Evolutionary conservation across 2,797 vertebrate genomes (phyloP).

Genomic region (Sebastes itinus): DNA sequence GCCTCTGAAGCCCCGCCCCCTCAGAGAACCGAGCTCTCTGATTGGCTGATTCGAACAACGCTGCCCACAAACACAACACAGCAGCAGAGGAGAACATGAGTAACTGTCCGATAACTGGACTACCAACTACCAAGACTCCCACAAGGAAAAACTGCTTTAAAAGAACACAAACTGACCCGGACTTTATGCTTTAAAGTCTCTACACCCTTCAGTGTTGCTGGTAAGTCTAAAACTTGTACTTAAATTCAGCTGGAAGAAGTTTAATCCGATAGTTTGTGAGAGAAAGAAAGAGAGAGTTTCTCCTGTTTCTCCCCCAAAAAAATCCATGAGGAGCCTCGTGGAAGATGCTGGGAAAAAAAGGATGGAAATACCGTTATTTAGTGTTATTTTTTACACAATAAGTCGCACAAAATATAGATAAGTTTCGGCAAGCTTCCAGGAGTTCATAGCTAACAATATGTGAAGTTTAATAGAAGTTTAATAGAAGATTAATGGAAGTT

Average conservation of each 20-base stretch:
- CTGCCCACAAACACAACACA: slow-evolving; percentile 45
- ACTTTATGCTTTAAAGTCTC: neutral
- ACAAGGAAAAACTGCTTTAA: neutral
- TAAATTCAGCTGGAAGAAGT: neutral
- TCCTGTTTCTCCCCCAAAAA: neutral
- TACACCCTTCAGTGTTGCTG: neutral
- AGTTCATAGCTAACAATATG: neutral
- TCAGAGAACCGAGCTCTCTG: slow-evolving; percentile 20
- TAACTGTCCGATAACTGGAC: neutral
- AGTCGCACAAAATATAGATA: too few species aligned
- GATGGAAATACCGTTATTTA: neutral
- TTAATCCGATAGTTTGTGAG: neutral
- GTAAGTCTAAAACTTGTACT: slow-evolving; percentile 34
- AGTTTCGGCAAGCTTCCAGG: fast-evolving
- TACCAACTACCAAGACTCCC: neutral
- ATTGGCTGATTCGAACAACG: slow-evolving; percentile 83
- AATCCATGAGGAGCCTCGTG: slow-evolving; percentile 55
- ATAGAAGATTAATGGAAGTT: neutral
- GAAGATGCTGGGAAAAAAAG: neutral
- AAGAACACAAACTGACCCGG: fast-evolving
- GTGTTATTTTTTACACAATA: neutral
- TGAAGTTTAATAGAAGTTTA: neutral
- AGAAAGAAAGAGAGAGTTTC: neutral
- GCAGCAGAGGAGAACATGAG: slow-evolving; percentile 40
- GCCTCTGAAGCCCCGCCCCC: slow-evolving; percentile 39